Base-by-base conservation (phyloP, 2,113 vertebrate genomes). In the Tyrannus savana region DNA sequence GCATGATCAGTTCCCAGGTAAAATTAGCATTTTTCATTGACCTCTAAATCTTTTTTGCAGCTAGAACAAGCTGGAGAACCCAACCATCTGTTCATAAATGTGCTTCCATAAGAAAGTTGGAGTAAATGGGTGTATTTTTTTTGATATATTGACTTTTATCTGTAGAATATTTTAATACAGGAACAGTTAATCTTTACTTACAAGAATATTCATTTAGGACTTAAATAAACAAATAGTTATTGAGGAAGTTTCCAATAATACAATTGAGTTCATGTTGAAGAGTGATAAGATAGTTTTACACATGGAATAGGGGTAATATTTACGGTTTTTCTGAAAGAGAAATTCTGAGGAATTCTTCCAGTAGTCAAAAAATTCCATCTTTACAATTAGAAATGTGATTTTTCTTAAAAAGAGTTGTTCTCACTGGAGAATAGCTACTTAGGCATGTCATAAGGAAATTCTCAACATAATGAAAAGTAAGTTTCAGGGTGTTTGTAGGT, bases 1-100 rank as follows among this genome's bases (percentile, higher is more conserved):
- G 99, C 91, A 99, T 99, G 95, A 96, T 98, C 97, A 99, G 99
- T 91, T 98, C 98, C 76, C 99, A 99, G 99, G 99, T 99, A 98
- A 94, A 60, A 6, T 90, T 35, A 50, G n/a, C 7, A 21, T 72
- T 89, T 92, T 92, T 69, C 21, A 16, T 47, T 84, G 35, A 41
- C 18, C 11, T 78, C 46, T 30, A 19, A 72, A 63, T 75, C 25
- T 85, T 71, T 68, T 67, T n/a, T 81, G n/a, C 1, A 5, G 69
- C 17, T 28, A 33, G 3, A 58, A n/a, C 31, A 89, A 46, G 39
- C 17, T 67, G 27, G 22, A 50, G n/a, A 92, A n/a, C 21, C 4
- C 35, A 84, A 56, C 7, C 33, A 85, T 6, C 15, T 60, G 6
- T 64, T 81, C 42, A 69, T 59, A 84, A 84, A 68, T 73, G 13